phyloP scores from a whole-genome alignment of 1,140 invertebrate genomes.

The Pantala flavescens region DNA sequence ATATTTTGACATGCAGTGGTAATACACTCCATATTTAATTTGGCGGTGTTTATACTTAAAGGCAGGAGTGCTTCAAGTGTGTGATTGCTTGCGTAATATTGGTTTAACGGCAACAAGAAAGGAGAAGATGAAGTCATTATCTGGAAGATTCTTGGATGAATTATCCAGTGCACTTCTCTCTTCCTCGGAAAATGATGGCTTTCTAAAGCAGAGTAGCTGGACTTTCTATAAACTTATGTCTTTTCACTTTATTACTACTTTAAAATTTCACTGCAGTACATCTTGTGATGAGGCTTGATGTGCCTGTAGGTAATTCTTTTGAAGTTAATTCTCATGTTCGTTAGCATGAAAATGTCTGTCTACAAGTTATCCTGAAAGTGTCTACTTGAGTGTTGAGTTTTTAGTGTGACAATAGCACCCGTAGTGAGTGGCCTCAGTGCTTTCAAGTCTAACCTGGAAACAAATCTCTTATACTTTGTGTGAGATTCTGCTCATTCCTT shows the following conservation, averaged over 20 bases:
- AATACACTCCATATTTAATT: not conserved
- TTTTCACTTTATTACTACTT: not conserved
- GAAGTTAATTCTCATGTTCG: not conserved
- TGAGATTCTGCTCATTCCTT: not conserved
- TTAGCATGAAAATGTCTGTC: not conserved
- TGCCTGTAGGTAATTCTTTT: not conserved
- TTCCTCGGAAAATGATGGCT: not conserved
- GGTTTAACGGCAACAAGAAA: constrained; percentile 1
- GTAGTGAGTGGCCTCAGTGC: not conserved
- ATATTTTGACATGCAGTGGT: not conserved
- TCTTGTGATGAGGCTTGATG: not conserved
- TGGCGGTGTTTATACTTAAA: not conserved
- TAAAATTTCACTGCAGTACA: not conserved
- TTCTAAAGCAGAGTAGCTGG: constrained; percentile 4
- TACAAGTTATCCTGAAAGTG: not conserved
- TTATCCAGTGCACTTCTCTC: constrained; percentile 4
- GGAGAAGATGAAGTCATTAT: constrained; percentile 6
- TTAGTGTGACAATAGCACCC: not conserved
- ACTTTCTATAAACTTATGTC: constrained; percentile 2
- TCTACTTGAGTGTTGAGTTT: not conserved
- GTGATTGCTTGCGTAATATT: not conserved
- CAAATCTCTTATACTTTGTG: not conserved
- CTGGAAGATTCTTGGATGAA: constrained; percentile 5
- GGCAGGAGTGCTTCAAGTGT: constrained; percentile 2
- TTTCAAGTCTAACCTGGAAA: not conserved